Percentiles rank a stretch among this genome's conserved stretches.
phyloP scores from a whole-genome alignment of 2,113 vertebrate genomes.

The Chionomys nivalis region DNA sequence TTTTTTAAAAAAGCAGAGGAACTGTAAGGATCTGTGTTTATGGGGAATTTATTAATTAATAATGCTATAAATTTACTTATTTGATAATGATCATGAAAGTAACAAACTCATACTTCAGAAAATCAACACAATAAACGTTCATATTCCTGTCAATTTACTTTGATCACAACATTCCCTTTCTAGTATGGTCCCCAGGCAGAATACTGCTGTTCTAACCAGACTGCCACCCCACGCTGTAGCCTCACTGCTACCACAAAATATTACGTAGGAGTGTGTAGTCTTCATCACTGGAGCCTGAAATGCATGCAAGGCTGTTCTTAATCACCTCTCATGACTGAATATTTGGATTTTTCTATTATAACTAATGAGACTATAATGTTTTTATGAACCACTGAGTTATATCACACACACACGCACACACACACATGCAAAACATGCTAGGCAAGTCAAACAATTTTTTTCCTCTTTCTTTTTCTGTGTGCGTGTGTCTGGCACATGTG shows the following conservation, averaged over 20 bases:
- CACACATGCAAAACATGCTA: not conserved
- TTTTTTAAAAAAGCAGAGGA: too few species aligned
- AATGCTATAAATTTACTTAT: too few species aligned
- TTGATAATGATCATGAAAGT: too few species aligned
- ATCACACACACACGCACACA: not conserved
- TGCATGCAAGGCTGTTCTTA: not conserved
- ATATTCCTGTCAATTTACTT: too few species aligned
- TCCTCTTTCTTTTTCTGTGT: not conserved
- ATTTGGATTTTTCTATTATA: not conserved
- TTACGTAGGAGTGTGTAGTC: not conserved
- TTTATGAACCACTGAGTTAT: not conserved
- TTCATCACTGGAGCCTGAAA: slow-evolving; percentile 34
- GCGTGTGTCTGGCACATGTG: not conserved
- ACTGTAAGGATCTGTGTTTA: too few species aligned
- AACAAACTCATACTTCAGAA: too few species aligned
- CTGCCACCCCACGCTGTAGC: too few species aligned
- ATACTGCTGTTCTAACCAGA: too few species aligned
- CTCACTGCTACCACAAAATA: not conserved
- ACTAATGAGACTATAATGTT: not conserved
- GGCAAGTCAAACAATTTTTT: not conserved
- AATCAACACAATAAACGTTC: too few species aligned
- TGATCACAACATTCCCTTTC: too few species aligned
- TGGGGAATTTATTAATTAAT: too few species aligned
- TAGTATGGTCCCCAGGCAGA: too few species aligned
- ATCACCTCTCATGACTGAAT: not conserved